These are phyloP conservation scores for Sceliomorpha sp. DNA, from an alignment of 2,888 invertebrate genomes.

Conservation along the genomic window DNA sequence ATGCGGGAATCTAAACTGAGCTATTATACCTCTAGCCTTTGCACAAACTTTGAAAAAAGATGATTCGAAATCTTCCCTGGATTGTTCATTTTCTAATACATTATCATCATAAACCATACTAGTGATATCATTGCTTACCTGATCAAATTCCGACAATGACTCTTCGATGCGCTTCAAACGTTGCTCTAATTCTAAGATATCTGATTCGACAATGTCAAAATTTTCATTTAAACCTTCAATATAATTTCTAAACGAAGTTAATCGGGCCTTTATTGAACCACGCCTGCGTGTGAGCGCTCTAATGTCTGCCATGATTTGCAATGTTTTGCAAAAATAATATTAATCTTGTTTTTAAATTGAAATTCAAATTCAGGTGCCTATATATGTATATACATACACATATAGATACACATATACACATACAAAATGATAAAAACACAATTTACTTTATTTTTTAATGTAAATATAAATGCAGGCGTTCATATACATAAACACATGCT, in stretches of 20 bases:
- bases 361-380: too few relatives aligned
- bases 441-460: too few relatives aligned
- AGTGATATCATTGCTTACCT: neutral
- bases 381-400: too few relatives aligned
- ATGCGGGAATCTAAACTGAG: neutral
- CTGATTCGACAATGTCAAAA: neutral
- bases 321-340: too few relatives aligned
- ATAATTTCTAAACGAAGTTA: neutral
- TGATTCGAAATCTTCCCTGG: neutral
- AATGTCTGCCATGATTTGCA: neutral
- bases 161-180: neutral
- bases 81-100: neutral
- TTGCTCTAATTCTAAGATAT: neutral
- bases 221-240: neutral
- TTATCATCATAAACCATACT: neutral
- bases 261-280: neutral
- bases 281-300: neutral
- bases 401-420: too few relatives aligned
- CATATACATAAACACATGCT: too few relatives aligned
- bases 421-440: too few relatives aligned
- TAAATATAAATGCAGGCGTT: too few relatives aligned
- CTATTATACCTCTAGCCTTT: neutral
- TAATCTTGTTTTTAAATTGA: too few relatives aligned
- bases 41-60: neutral
- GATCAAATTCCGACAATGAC: neutral